Percentiles rank a stretch among this genome's conserved stretches.
Conservation (phyloP, 2,113 vertebrate genomes). For the Pseudopipra pipra region DNA sequence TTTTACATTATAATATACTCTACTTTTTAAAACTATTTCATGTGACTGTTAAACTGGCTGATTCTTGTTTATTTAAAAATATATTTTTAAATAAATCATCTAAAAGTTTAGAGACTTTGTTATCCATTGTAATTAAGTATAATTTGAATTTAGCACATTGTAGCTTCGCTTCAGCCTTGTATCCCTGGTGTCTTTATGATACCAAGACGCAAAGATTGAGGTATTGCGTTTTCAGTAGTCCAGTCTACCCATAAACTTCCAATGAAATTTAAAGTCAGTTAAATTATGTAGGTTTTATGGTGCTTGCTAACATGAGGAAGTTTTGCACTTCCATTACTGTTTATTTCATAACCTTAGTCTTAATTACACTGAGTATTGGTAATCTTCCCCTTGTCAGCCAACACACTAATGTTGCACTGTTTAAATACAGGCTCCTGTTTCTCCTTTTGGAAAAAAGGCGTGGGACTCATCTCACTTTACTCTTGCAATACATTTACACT, state of each 20-base stretch:
- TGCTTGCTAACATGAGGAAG: background rate
- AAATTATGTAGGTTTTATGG: background rate
- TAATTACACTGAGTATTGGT: background rate
- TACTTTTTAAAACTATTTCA: background rate
- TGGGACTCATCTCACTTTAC: background rate
- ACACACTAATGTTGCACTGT: accelerated
- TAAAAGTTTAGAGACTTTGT: background rate
- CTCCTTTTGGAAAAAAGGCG: background rate
- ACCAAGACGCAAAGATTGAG: background rate
- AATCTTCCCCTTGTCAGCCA: background rate
- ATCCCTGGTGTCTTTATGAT: background rate
- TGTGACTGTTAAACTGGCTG: background rate
- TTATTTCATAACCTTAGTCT: background rate
- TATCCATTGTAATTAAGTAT: background rate
- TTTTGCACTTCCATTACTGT: background rate
- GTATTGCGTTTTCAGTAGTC: background rate
- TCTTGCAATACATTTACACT: background rate
- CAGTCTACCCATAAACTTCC: background rate
- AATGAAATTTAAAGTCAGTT: background rate
- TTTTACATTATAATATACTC: background rate
- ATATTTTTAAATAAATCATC: background rate
- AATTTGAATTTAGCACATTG: background rate
- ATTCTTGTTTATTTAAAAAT: background rate
- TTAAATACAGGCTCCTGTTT: background rate
- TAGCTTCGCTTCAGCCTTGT: background rate